Conservation (phyloP, 1,140 invertebrate genomes). For the Drosophila carrolli region DNA sequence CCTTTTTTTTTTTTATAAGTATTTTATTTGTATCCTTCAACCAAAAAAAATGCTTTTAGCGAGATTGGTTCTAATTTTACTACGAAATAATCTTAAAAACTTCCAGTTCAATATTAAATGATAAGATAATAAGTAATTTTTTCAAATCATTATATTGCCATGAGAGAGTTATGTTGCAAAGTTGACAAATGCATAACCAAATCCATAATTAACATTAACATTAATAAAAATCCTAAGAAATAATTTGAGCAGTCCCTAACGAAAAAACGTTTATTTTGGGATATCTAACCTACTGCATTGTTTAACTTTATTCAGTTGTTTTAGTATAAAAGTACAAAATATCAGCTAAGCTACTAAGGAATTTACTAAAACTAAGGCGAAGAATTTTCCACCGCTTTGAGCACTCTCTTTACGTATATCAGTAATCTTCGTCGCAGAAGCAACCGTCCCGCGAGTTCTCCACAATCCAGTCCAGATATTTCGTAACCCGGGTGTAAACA, state of each 20-base stretch:
- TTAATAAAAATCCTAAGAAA: neutral
- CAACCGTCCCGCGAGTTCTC: constrained; percentile 90
- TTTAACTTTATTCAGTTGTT: constrained; percentile 67
- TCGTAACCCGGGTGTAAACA: constrained; percentile 92
- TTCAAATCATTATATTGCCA: too few relatives aligned
- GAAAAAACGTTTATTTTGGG: neutral
- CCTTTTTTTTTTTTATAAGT: neutral
- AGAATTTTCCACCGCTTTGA: constrained; percentile 18
- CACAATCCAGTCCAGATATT: constrained; percentile 91
- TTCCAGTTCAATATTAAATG: too few relatives aligned
- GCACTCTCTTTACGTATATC: constrained; percentile 3
- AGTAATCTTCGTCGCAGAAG: constrained; percentile 87
- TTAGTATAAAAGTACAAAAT: constrained; percentile 58
- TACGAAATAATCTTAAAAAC: too few relatives aligned
- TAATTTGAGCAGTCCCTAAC: too few relatives aligned
- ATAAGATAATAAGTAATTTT: too few relatives aligned
- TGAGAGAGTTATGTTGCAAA: too few relatives aligned
- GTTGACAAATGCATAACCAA: too few relatives aligned
- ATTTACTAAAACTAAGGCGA: constrained; percentile 55
- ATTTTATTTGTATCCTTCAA: neutral
- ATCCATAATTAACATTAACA: too few relatives aligned
- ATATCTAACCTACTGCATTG: constrained; percentile 56
- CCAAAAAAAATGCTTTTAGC: too few relatives aligned
- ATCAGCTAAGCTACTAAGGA: constrained; percentile 49
- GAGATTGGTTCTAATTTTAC: too few relatives aligned